Percentiles rank a stretch among this genome's conserved stretches.
phyloP scores from a whole-genome alignment of 2,888 invertebrate genomes.

The Drosophila kambysellisi region DNA sequence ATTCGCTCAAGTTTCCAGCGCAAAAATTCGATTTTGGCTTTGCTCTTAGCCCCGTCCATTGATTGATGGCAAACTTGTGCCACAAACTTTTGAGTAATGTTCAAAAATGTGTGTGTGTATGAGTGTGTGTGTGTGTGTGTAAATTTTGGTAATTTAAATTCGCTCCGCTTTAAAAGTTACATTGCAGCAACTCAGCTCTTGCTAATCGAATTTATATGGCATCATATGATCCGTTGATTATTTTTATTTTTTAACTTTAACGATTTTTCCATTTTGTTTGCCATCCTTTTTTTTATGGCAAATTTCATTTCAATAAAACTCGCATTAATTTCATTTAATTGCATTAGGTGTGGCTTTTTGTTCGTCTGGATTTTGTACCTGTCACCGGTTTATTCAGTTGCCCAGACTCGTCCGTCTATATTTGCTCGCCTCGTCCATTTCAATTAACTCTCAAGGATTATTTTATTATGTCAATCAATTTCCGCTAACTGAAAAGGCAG shows the following conservation, averaged over 20 bases:
- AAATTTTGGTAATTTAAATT: constrained; percentile 38
- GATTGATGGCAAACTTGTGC: constrained; percentile 70
- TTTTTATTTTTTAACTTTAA: constrained; percentile 18
- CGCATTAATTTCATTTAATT: constrained; percentile 76
- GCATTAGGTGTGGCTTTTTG: constrained; percentile 48
- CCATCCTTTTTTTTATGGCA: constrained; percentile 48
- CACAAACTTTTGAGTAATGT: constrained; percentile 50
- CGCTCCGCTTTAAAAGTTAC: constrained; percentile 54
- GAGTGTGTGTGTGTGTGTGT: neutral
- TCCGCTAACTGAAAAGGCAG: constrained; percentile 71
- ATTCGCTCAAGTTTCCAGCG: constrained; percentile 36
- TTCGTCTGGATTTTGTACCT: constrained; percentile 44
- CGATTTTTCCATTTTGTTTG: constrained; percentile 9
- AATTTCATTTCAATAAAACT: constrained; percentile 79
- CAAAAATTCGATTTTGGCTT: constrained; percentile 47
- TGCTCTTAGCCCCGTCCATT: constrained; percentile 43
- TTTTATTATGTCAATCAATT: constrained; percentile 81
- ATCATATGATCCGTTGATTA: neutral
- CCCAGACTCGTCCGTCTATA: constrained; percentile 27
- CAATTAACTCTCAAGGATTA: constrained; percentile 79
- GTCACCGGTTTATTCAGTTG: constrained; percentile 55
- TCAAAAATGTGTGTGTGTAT: neutral
- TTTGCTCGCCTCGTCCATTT: constrained; percentile 68
- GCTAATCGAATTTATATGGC: constrained; percentile 59
- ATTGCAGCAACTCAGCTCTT: constrained; percentile 33